These are phyloP conservation scores for Epiblema foenella DNA, from an alignment of 2,888 invertebrate genomes.

Conservation along the genomic window DNA sequence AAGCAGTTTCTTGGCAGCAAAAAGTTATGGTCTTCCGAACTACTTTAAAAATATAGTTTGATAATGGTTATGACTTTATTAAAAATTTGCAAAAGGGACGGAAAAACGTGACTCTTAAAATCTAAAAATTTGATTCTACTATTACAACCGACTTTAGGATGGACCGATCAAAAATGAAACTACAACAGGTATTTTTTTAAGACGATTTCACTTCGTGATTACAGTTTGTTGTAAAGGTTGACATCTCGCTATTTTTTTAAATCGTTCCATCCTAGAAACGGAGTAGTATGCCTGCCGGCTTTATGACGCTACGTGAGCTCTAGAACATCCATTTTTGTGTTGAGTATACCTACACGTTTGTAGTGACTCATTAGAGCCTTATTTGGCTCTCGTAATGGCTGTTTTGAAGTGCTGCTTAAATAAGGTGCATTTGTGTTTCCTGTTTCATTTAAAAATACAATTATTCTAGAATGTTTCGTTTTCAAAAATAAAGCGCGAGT, in stretches of 20 bases:
- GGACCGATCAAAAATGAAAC: not conserved
- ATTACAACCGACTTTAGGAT: not conserved
- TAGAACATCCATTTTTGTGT: not conserved
- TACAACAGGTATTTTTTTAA: not conserved
- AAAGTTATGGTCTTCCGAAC: not conserved
- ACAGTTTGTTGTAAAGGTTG: not conserved
- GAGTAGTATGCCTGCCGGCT: not conserved
- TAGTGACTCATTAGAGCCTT: not conserved
- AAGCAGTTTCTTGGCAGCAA: not conserved
- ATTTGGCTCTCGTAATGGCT: not conserved
- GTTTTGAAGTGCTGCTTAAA: constrained; percentile 11
- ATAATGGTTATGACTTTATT: not conserved
- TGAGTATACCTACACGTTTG: not conserved
- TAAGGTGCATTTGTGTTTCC: not conserved
- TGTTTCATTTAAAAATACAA: not conserved
- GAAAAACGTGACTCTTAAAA: constrained; percentile 13
- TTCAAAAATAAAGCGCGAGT: not conserved
- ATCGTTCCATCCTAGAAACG: not conserved
- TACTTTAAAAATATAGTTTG: not conserved
- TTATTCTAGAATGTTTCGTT: not conserved
- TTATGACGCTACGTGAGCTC: not conserved
- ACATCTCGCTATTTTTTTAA: not conserved
- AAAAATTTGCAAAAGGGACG: constrained; percentile 14
- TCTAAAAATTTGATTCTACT: constrained; percentile 12
- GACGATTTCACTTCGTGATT: not conserved